These are phyloP conservation scores for Neosilurus mollespiculum DNA, from an alignment of 2,797 vertebrate species.

Conservation along the genomic window DNA sequence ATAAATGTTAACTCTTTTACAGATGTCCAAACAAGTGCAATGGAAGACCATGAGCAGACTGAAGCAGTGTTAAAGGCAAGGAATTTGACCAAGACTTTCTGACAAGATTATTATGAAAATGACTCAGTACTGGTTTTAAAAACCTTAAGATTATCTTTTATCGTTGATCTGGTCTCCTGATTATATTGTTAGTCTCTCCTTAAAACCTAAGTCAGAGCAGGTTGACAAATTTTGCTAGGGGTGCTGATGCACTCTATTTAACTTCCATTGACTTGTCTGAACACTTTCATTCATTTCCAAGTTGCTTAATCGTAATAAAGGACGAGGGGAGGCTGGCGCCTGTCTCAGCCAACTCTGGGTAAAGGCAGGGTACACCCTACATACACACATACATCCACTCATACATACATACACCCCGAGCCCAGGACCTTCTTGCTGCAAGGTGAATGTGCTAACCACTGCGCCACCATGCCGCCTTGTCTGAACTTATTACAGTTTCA, in stretches of 20 bases:
- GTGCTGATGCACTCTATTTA: neutral
- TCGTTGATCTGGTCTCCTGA: neutral
- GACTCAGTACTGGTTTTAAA: neutral
- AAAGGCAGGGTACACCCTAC: too few relatives aligned
- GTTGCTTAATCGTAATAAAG: too few relatives aligned
- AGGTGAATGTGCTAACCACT: too few relatives aligned
- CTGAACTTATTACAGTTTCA: too few relatives aligned
- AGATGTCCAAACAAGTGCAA: constrained; percentile 43
- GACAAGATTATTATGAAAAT: neutral
- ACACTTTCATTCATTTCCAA: too few relatives aligned
- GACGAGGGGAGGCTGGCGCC: too few relatives aligned
- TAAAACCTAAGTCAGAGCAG: neutral
- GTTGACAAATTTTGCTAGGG: neutral
- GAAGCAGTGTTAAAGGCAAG: constrained; percentile 63
- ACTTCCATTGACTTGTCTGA: neutral
- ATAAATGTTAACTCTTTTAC: neutral
- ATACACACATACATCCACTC: too few relatives aligned
- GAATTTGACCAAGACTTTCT: neutral
- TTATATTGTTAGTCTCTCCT: neutral
- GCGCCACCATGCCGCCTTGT: too few relatives aligned
- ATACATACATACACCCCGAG: too few relatives aligned
- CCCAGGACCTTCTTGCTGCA: too few relatives aligned
- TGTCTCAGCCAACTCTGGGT: too few relatives aligned
- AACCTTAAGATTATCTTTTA: neutral
- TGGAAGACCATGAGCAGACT: constrained; percentile 55